Evolutionary conservation across 2,113 vertebrate genomes (phyloP).

Genomic region (Lichenostomus cassidix): DNA sequence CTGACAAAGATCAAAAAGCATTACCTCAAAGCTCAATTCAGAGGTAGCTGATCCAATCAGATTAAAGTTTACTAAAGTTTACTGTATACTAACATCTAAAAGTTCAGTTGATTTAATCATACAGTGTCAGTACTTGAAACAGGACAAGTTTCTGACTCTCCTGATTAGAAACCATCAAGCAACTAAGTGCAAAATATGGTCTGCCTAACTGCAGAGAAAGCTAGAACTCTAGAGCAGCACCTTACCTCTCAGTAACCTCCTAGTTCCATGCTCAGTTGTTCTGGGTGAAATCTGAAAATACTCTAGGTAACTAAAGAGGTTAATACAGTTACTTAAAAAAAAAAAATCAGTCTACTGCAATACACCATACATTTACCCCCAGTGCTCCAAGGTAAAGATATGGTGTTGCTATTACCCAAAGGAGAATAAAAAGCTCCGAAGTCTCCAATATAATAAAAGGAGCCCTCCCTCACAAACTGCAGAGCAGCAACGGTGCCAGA

Average conservation of each 20-base stretch:
- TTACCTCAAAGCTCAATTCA: not conserved
- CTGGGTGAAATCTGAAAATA: not conserved
- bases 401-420: not conserved
- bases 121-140: not conserved
- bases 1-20: not conserved
- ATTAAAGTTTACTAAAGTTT: not conserved
- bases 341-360: not conserved
- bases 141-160: not conserved
- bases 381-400: not conserved
- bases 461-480: not conserved
- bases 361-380: not conserved
- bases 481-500: fast-evolving
- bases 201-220: not conserved
- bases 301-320: not conserved
- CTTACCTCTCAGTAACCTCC: not conserved
- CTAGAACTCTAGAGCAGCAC: not conserved
- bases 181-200: not conserved
- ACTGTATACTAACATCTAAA: not conserved
- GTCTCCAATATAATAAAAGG: not conserved
- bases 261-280: not conserved
- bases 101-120: not conserved
- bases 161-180: not conserved
- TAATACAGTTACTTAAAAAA: not conserved
- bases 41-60: not conserved
- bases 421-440: not conserved